These are phyloP conservation scores for Diplosoma virens DNA, from an alignment of 23 tunicate genomes.

Conservation along the genomic window DNA sequence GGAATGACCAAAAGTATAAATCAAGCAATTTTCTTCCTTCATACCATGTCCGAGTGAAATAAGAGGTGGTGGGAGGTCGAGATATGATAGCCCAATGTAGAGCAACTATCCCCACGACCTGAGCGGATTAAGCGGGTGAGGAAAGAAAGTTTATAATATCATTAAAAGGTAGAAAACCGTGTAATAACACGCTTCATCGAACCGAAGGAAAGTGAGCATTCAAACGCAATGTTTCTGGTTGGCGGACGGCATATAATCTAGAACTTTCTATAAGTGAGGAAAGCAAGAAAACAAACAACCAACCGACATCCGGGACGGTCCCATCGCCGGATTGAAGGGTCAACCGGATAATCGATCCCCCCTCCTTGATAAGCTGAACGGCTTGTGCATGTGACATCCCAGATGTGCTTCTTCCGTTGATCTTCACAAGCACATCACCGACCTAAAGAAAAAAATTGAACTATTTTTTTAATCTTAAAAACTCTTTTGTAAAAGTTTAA, in stretches of 20 bases:
- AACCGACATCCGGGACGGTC: constrained; percentile 84
- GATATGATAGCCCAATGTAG: neutral
- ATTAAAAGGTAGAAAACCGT: no score
- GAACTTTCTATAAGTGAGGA: no score
- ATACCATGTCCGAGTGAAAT: no score
- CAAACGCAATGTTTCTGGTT: no score
- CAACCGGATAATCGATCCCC: constrained; percentile 26
- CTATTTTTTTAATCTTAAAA: neutral
- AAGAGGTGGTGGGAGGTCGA: no score
- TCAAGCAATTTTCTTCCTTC: no score
- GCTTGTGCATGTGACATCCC: constrained; percentile 68
- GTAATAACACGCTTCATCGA: no score
- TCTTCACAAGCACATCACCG: constrained; percentile 74
- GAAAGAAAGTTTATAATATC: no score
- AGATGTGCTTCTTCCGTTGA: constrained; percentile 42
- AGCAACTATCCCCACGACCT: neutral
- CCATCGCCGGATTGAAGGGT: constrained; percentile 74
- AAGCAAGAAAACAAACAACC: neutral
- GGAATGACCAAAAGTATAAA: no score
- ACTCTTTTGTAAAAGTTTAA: neutral
- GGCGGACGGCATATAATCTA: no score
- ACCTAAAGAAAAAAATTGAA: constrained; percentile 37
- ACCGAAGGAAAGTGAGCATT: no score
- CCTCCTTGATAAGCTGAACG: constrained; percentile 65
- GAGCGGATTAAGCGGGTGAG: no score